These are phyloP conservation scores for Polyploca ridens DNA, from an alignment of 2,888 invertebrate genomes.

Conservation along the genomic window DNA sequence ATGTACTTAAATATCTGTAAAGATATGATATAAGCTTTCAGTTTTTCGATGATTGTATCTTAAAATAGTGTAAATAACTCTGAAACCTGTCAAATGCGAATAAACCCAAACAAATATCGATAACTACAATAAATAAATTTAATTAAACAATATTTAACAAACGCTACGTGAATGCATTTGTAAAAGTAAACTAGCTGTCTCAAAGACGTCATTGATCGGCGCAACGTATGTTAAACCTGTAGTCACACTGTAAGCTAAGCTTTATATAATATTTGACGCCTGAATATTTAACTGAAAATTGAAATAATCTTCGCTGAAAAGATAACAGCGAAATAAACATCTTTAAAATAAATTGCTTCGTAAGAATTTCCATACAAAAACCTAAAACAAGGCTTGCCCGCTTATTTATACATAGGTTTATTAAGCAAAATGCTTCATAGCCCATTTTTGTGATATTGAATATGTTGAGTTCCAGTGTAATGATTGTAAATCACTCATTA, in stretches of 20 bases:
- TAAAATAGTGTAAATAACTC: background rate
- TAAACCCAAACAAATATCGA: background rate
- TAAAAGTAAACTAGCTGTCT: conserved; percentile 40
- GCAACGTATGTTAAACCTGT: background rate
- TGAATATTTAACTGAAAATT: too few relatives aligned
- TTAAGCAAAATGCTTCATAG: too few relatives aligned
- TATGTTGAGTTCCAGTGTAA: too few relatives aligned
- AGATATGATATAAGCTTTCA: background rate
- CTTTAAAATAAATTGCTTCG: too few relatives aligned
- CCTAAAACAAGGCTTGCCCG: too few relatives aligned
- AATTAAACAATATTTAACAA: conserved; percentile 17
- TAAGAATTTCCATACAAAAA: too few relatives aligned
- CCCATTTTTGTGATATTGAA: too few relatives aligned
- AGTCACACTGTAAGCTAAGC: background rate
- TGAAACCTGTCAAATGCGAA: conserved; percentile 2
- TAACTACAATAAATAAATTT: conserved; percentile 10
- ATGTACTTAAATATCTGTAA: background rate
- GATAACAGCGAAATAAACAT: too few relatives aligned
- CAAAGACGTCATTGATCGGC: conserved; percentile 16
- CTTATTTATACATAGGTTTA: too few relatives aligned
- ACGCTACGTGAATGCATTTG: conserved; percentile 38
- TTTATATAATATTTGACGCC: background rate
- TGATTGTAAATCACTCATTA: too few relatives aligned
- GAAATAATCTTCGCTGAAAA: too few relatives aligned
- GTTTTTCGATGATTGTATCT: background rate